Evolutionary conservation across 2,888 invertebrate species (phyloP), one percentile per base, ranked within the genome.

Genomic region (Aromia moschata): DNA sequence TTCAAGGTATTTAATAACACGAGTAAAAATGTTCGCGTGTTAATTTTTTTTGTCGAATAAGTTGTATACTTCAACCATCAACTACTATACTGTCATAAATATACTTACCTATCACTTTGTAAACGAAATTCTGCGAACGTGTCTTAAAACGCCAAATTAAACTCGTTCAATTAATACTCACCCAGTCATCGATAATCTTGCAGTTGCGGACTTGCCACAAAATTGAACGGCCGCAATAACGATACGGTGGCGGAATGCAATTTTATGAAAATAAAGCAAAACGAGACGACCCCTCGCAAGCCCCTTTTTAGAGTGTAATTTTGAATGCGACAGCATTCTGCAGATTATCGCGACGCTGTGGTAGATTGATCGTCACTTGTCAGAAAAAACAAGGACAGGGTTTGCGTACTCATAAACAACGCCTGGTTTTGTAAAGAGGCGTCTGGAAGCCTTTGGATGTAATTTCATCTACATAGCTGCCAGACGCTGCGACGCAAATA

Each of bases 331-430:
- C 16, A 31, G 46, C 40, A 17, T 33, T 44, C 30, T 36, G 56
- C 43, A 49, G 20, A 43, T 56, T 25, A 56, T 49, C 36, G 16
- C 33, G 43, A 20, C 41, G 47, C 40, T 38, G 43, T 14, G 56
- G 47, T 15, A 49, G 43, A 56, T 56, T 56, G 37, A 49, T 56
- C 49, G 56, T 36, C 49, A 49, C 49, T 56, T 49, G 46, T 47
- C 40, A 41, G 47, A 47, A 15, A 41, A 45, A 45, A 56, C 56
- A 47, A 56, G 40, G 31, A 47, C 47, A 47, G 40, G 40, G 25
- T 45, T 44, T 41, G 12, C 17, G 45, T 45, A 43, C 46, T 20
- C 40, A 56, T 45, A 31, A 45, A 47, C 47, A 47, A 37, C 47
- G 36, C 36, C 37, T 47, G 36, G 17, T 47, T 43, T 47, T 37